Base-by-base conservation (phyloP, 2,113 vertebrate genomes). In the Tretioscincus oriximinensis region DNA sequence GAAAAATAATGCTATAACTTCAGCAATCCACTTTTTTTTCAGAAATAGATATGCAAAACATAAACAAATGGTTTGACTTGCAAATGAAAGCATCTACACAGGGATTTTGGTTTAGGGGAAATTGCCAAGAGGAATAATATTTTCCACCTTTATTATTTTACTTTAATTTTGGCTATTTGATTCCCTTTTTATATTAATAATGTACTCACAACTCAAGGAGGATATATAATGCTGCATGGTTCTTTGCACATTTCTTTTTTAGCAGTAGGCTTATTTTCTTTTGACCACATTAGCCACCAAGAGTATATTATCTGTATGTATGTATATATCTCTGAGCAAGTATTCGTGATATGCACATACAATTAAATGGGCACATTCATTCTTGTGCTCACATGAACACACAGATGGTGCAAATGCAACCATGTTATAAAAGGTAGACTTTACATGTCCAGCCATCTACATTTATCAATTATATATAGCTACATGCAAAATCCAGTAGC, bases 1-100 rank as follows among this genome's bases (percentile, higher is more conserved):
- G 83, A 65, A 74, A 35, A n/a, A 87, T 41, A 87, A 84, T 80
- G 26, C 68, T 47, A 16, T 51, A 76, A 84, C 49, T 83, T 58
- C 68, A 83, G 67, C 41, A 68, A 24, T 70, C 63, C 29, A 88
- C 28, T 54, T 18, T 78, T 51, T 65, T 60, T 7, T 16, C 10
- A 76, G 78, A 83, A 82, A 24, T 3, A 72, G 90, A 69, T 70
- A 80, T 51, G 81, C 29, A 35, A 77, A 82, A 76, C 76, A 82
- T 8, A 84, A 61, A 73, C 49, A 86, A 82, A 81, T 26, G 72
- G 67, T n/a, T 81, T 83, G 79, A 83, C 86, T 87, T 80, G 54
- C 71, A 84, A 81, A 80, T 18, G 1, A 75, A 67, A 68, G 70
- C 63, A 84, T 88, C 85, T 49, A 76, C 71, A 70, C 28, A 77